phyloP scores from a whole-genome alignment of 1,140 invertebrate species.

The Acromyrmex echinatior region DNA sequence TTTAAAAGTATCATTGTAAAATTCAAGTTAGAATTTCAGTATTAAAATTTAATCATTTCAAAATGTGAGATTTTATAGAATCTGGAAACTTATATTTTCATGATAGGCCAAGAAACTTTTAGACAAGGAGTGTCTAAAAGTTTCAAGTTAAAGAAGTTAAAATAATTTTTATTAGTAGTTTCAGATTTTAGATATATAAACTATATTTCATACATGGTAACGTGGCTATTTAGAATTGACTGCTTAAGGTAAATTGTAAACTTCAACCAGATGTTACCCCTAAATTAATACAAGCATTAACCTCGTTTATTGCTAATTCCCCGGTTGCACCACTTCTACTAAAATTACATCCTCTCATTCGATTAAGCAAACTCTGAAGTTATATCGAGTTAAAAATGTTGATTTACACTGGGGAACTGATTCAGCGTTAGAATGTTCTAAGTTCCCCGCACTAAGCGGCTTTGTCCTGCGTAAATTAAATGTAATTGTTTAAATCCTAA shows the following conservation, averaged over 20 bases:
- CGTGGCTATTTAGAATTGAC: constrained; percentile 18
- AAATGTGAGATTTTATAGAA: neutral
- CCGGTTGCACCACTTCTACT: constrained; percentile 32
- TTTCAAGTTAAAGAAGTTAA: neutral
- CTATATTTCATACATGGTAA: neutral
- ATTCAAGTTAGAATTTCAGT: neutral
- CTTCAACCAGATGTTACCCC: constrained; percentile 48
- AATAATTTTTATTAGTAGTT: neutral
- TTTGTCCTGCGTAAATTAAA: constrained; percentile 55
- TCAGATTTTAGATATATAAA: neutral
- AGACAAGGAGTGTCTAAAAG: neutral
- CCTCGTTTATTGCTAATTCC: constrained; percentile 59
- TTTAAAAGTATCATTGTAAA: constrained; percentile 1
- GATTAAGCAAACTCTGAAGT: constrained; percentile 59
- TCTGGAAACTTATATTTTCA: neutral
- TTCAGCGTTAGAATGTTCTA: constrained; percentile 53
- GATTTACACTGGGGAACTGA: constrained; percentile 57
- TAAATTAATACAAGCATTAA: constrained; percentile 64
- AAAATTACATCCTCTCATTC: constrained; percentile 63
- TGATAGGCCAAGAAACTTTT: no score
- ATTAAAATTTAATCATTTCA: neutral
- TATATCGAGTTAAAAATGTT: constrained; percentile 65
- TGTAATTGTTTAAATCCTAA: constrained; percentile 27
- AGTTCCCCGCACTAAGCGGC: constrained; percentile 50
- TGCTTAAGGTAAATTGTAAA: constrained; percentile 48